phyloP scores from a whole-genome alignment of 2,113 vertebrate species.

The Meles meles region DNA sequence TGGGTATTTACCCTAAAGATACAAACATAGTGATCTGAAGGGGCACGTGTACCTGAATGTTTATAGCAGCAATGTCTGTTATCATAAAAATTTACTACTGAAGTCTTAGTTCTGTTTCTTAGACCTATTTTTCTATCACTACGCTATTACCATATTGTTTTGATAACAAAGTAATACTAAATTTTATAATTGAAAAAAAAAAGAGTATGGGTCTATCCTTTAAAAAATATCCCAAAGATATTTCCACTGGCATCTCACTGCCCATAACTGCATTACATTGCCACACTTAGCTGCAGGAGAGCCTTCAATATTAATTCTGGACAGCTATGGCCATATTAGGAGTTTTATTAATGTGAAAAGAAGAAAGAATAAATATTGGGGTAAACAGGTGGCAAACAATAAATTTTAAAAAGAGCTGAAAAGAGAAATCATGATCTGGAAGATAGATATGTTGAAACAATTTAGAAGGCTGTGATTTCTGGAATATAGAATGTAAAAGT shows the following conservation, averaged over 20 bases:
- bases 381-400: background rate
- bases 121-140: too few relatives aligned
- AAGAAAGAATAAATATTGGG: background rate
- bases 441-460: background rate
- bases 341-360: background rate
- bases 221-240: background rate
- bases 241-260: background rate
- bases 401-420: background rate
- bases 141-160: too few relatives aligned
- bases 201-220: background rate
- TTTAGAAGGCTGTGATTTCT: background rate
- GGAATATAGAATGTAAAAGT: background rate
- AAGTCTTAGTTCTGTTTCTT: too few relatives aligned
- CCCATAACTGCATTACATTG: background rate
- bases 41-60: too few relatives aligned
- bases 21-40: too few relatives aligned
- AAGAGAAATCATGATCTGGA: background rate
- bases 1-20: too few relatives aligned
- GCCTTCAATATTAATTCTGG: background rate
- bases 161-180: too few relatives aligned
- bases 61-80: too few relatives aligned
- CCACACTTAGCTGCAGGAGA: background rate
- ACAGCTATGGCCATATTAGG: background rate
- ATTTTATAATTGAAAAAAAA: too few relatives aligned
- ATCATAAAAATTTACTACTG: too few relatives aligned